These are phyloP conservation scores for Diadegma fenestrale DNA, from an alignment of 2,888 invertebrate species.

Conservation along the genomic window DNA sequence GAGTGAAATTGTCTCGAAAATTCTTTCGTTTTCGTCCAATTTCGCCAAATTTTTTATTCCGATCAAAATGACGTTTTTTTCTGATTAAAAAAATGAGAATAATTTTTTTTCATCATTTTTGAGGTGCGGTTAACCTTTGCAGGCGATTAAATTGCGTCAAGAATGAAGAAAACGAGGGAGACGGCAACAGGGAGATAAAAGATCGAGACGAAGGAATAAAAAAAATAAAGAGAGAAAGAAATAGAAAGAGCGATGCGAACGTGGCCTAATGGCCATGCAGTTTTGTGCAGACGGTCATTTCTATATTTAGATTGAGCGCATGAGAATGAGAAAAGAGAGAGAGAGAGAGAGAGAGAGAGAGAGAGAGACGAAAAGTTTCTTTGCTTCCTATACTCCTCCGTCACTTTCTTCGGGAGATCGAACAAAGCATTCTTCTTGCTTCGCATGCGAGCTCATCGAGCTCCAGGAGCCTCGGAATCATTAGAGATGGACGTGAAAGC, in stretches of 20 bases:
- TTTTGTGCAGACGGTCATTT: slow-evolving; percentile 82
- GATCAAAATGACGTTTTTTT: not conserved
- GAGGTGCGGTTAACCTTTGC: not conserved
- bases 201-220: slow-evolving; percentile 37
- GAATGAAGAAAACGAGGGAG: slow-evolving; percentile 4
- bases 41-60: slow-evolving; percentile 5
- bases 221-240: slow-evolving; percentile 36
- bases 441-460: slow-evolving; percentile 41
- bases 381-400: slow-evolving; percentile 75
- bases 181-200: slow-evolving; percentile 29
- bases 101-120: not conserved
- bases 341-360: slow-evolving; percentile 31
- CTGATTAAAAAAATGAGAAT: not conserved
- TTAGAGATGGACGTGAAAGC: slow-evolving; percentile 25
- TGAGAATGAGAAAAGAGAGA: slow-evolving; percentile 35
- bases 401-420: slow-evolving; percentile 81
- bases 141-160: not conserved
- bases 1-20: not conserved
- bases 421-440: slow-evolving; percentile 81
- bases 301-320: slow-evolving; percentile 84
- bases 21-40: too few species aligned
- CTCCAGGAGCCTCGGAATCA: not conserved
- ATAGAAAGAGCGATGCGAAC: slow-evolving; percentile 71
- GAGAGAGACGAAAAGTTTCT: slow-evolving; percentile 8
- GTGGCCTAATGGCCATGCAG: slow-evolving; percentile 78